These are phyloP conservation scores for Aramus guarauna DNA, from an alignment of 2,113 vertebrate species.

Conservation along the genomic window DNA sequence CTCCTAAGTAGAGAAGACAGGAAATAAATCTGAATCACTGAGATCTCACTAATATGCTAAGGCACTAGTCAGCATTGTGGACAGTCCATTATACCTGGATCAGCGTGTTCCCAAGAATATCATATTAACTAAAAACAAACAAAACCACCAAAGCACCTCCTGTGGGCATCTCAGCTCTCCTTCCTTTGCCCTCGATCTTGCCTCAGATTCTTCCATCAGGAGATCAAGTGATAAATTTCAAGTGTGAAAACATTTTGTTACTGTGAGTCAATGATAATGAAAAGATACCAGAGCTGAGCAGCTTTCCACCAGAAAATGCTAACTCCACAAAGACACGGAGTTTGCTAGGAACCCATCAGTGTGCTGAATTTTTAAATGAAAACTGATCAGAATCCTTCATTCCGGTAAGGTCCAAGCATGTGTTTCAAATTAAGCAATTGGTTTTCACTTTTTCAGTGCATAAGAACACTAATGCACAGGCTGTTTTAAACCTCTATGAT, in stretches of 20 bases:
- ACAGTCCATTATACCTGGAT: not conserved
- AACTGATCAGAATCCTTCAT: not conserved
- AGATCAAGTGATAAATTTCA: not conserved
- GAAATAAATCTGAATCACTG: not conserved
- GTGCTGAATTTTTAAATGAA: not conserved
- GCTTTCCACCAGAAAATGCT: not conserved
- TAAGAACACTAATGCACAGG: not conserved
- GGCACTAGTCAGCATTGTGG: not conserved
- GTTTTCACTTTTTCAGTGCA: not conserved
- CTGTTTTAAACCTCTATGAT: not conserved
- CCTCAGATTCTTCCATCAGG: not conserved
- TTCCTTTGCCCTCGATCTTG: not conserved
- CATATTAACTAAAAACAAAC: conserved; percentile 5
- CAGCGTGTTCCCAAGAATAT: not conserved
- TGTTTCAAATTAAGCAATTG: not conserved
- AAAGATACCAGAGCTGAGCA: not conserved
- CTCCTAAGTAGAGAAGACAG: not conserved
- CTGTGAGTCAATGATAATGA: not conserved
- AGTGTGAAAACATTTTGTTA: not conserved
- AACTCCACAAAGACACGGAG: not conserved
- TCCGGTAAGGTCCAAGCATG: not conserved
- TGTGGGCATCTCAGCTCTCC: not conserved
- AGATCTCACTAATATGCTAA: not conserved
- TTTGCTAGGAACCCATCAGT: not conserved
- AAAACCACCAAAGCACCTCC: not conserved